Base-by-base conservation (phyloP, 1,140 invertebrate species). In the Zaprionus ornatus region DNA sequence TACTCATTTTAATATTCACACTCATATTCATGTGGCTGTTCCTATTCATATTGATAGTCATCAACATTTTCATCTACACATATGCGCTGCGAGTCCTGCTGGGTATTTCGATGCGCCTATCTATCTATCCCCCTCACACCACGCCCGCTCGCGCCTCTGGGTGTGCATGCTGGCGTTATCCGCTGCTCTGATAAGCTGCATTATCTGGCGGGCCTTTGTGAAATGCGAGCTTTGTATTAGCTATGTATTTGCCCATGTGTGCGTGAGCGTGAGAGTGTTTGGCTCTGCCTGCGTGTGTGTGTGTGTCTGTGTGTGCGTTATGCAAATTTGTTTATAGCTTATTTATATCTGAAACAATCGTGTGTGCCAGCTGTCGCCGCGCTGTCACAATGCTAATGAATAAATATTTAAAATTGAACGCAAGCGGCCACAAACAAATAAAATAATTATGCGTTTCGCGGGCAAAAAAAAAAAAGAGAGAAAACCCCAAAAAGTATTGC, bases 101-200 rank as follows among this genome's bases (percentile, higher is more conserved):
- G 45, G 54, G 17, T 64, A 71, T 55, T 71, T 64, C 27, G 27
- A 12, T 13, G 17, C 19, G 69, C 21, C 12, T 65, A 48, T 45
- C 25, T 29, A 17, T 27, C n/a, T 21, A 3, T 40, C n/a, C n/a
- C 27, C 4, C 15, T 40, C 19, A 9, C 23, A 13, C n/a, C n/a
- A 4, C 40, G 23, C n/a, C 10, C 15, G 1, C 37, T 45, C 27
- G 13, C 25, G 37, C 15, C 35, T 35, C 13, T 50, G 63, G 65
- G 32, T 72, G 56, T 75, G 27, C 68, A 76, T 82, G 79, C 76
- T 74, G 75, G 56, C 75, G 68, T 73, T 79, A 82, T 82, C 71
- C 79, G 61, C 68, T 55, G 48, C 60, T 27, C 71, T 82, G 82
- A 85, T 86, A 81, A 85, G 82, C 82, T 81, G 79, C 82, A 81